Evolutionary conservation across 1,140 invertebrate species (phyloP).

Genomic region (Magallana gigas): DNA sequence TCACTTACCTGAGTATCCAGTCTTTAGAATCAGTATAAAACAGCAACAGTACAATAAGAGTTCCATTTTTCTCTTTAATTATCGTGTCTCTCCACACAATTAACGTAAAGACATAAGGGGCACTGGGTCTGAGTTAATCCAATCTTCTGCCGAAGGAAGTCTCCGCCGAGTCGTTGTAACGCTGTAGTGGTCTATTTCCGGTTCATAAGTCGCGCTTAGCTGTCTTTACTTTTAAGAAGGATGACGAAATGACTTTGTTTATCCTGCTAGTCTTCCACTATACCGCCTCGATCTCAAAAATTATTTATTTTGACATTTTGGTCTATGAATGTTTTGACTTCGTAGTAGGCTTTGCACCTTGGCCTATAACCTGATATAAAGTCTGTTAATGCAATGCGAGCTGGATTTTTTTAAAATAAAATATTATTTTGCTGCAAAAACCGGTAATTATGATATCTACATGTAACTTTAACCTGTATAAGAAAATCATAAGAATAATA

Average conservation of each 20-base stretch:
- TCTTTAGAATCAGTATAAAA: background rate
- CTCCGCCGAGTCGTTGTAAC: background rate
- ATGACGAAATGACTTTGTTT: conserved; percentile 33
- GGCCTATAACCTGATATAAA: too few species aligned
- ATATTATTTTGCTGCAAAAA: too few species aligned
- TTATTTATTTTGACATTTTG: too few species aligned
- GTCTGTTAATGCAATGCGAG: too few species aligned
- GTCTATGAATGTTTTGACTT: too few species aligned
- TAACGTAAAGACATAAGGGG: background rate
- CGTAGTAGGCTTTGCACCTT: too few species aligned
- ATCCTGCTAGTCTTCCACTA: too few species aligned
- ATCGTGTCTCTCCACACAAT: background rate
- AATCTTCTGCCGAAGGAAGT: background rate
- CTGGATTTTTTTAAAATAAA: too few species aligned
- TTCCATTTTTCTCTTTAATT: background rate
- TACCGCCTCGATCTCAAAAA: too few species aligned
- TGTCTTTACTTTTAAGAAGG: background rate
- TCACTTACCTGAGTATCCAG: background rate
- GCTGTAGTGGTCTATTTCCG: background rate
- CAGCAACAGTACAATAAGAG: background rate
- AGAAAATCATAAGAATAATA: too few species aligned
- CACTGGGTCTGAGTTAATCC: background rate
- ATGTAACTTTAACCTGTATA: too few species aligned
- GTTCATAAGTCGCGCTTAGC: background rate
- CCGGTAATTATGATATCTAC: too few species aligned